Evolutionary conservation across 2,888 invertebrate genomes (phyloP).

Genomic region (Lacanobia oleracea): DNA sequence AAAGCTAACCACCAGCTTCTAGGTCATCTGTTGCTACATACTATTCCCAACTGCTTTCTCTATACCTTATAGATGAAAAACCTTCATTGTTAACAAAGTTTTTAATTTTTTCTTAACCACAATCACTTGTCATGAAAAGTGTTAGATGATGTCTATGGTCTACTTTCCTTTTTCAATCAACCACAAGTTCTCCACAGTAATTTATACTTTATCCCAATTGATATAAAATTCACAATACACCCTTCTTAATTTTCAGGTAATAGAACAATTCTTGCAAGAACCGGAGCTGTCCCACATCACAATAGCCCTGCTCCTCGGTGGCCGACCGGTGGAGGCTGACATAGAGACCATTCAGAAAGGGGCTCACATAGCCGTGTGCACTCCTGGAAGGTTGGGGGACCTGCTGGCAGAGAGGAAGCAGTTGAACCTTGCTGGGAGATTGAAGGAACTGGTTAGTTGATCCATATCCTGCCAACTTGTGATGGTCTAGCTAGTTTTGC

Average conservation of each 20-base stretch:
- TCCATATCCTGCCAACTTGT: background rate
- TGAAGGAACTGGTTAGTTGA: constrained; percentile 94
- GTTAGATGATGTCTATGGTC: too few species aligned
- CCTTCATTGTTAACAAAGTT: too few species aligned
- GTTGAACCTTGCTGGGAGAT: constrained; percentile 92
- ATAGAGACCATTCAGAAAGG: constrained; percentile 92
- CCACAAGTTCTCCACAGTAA: background rate
- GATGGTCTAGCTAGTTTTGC: background rate
- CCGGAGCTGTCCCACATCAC: constrained; percentile 86
- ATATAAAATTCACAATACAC: background rate
- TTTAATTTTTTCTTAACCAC: too few species aligned
- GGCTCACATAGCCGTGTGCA: constrained; percentile 97
- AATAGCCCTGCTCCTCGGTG: constrained; percentile 94
- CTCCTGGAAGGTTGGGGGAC: constrained; percentile 98
- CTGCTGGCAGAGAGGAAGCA: constrained; percentile 93
- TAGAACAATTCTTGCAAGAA: constrained; percentile 88
- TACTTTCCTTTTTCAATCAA: background rate
- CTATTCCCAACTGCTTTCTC: background rate
- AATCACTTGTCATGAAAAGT: too few species aligned
- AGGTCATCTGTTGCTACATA: background rate
- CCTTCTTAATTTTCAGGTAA: constrained; percentile 76
- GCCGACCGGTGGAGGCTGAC: constrained; percentile 95
- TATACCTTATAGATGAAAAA: too few species aligned
- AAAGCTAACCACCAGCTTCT: too few species aligned
- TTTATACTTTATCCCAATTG: background rate